phyloP scores from a whole-genome alignment of 53 echinoderm and acorn worm species.

The Actinopyga echinites region DNA sequence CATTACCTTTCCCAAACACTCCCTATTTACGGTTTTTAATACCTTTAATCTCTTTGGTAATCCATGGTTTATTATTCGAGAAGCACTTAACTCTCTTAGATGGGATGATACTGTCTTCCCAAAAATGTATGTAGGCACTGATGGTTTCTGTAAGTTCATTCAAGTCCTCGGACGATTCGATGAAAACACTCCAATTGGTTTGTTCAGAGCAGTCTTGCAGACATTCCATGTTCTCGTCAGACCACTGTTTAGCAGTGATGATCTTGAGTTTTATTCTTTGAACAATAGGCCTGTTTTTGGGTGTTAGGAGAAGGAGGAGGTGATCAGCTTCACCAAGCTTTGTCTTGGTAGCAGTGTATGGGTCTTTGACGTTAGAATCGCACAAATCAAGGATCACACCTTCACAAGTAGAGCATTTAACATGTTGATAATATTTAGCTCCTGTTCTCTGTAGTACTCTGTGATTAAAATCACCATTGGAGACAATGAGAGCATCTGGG shows the following conservation, averaged over 20 bases:
- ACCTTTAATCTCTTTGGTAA: no score
- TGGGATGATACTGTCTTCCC: no score
- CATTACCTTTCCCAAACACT: neutral
- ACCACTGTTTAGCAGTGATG: neutral
- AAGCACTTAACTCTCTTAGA: neutral
- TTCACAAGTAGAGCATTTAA: neutral
- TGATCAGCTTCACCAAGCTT: neutral
- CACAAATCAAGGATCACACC: no score
- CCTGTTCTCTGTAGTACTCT: neutral
- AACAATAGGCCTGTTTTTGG: neutral
- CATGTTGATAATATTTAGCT: neutral
- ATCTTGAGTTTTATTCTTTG: neutral
- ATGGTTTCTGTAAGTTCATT: no score
- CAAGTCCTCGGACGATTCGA: neutral
- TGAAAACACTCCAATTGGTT: neutral
- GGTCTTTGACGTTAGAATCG: no score
- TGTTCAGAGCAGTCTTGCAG: neutral
- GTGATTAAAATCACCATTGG: neutral
- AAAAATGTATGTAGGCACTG: neutral
- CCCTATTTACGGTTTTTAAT: neutral
- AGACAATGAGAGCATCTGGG: neutral
- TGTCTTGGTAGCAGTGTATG: neutral
- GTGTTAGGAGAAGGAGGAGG: neutral
- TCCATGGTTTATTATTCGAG: neutral
- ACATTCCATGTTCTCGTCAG: neutral